phyloP scores from a whole-genome alignment of 2,113 vertebrate species.

The Brevimyrus niger region DNA sequence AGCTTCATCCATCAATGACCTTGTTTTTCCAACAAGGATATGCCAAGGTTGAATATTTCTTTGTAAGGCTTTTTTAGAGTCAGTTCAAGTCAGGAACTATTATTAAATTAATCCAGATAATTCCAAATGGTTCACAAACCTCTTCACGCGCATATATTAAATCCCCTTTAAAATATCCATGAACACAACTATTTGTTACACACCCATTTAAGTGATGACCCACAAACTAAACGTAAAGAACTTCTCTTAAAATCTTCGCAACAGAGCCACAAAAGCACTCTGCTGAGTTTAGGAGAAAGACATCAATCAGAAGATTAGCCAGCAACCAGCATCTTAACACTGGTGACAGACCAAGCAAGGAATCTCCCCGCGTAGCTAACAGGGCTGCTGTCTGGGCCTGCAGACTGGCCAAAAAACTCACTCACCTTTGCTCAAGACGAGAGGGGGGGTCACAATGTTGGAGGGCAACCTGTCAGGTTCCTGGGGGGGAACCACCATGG shows the following conservation, averaged over 20 bases:
- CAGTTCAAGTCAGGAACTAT: neutral
- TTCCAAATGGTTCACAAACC: neutral
- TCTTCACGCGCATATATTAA: neutral
- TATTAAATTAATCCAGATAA: neutral
- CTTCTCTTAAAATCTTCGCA: neutral
- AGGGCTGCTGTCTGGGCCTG: neutral
- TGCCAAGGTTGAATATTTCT: neutral
- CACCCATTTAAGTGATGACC: neutral
- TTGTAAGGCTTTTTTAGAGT: neutral
- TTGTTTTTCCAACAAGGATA: neutral
- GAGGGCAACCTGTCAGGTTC: slow-evolving; percentile 90
- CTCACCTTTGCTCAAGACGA: slow-evolving; percentile 88
- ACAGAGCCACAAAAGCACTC: neutral
- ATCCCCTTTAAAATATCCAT: neutral
- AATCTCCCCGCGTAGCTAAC: neutral
- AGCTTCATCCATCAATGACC: neutral
- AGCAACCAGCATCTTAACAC: neutral
- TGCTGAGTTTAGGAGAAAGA: neutral
- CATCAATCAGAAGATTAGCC: neutral
- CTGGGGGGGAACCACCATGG: slow-evolving; percentile 97
- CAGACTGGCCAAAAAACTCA: slow-evolving; percentile 38
- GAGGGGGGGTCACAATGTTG: slow-evolving; percentile 72
- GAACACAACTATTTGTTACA: neutral
- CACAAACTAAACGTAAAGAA: neutral
- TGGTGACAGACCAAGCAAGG: neutral